Conservation (phyloP, 2,113 vertebrate species). For the Menura novaehollandiae region DNA sequence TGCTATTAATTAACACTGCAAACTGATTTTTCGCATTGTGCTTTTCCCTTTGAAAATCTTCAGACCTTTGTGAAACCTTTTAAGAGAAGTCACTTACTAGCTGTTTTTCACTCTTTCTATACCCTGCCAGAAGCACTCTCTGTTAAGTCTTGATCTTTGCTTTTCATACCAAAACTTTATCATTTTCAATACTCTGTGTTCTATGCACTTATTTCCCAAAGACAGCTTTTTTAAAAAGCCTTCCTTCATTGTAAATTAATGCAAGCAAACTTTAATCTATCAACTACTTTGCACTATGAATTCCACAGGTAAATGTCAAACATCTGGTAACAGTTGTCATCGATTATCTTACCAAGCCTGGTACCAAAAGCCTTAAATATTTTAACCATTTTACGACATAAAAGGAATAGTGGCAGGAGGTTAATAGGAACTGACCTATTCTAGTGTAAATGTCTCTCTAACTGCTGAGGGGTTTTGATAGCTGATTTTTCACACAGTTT, state of each 20-base stretch:
- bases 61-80: not conserved
- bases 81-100: not conserved
- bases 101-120: not conserved
- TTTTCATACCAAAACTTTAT: not conserved
- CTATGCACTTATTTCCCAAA: not conserved
- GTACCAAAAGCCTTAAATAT: slow-evolving; percentile 61
- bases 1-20: not conserved
- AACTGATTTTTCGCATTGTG: not conserved
- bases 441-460: slow-evolving; percentile 44
- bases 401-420: slow-evolving; percentile 55
- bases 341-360: slow-evolving; percentile 46
- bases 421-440: slow-evolving; percentile 61
- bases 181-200: not conserved
- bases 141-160: not conserved
- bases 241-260: not conserved
- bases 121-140: not conserved
- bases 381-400: slow-evolving; percentile 65
- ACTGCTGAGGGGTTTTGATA: slow-evolving; percentile 27
- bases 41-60: not conserved
- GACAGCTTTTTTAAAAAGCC: not conserved
- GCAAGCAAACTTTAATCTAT: not conserved
- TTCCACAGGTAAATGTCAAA: slow-evolving; percentile 16
- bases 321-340: slow-evolving; percentile 61
- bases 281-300: not conserved
- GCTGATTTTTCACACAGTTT: slow-evolving; percentile 31